Evolutionary conservation across 2,888 invertebrate genomes (phyloP).

Genomic region (Conomelus anceps): DNA sequence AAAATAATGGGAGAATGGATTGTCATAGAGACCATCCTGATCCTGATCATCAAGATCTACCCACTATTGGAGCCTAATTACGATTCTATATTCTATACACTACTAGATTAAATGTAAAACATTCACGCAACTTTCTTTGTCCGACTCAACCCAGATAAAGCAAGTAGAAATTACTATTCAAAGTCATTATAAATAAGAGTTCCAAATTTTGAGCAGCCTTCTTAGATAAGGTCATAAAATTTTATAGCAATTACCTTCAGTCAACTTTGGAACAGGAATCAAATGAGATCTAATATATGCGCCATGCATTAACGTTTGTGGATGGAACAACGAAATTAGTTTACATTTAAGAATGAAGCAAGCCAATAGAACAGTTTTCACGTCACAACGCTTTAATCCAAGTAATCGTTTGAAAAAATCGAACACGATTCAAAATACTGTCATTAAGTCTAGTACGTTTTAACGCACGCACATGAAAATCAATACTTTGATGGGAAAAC

Average conservation of each 20-base stretch:
- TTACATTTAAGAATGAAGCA: not conserved
- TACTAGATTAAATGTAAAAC: not conserved
- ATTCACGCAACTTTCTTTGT: not conserved
- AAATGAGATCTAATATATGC: not conserved
- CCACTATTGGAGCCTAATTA: not conserved
- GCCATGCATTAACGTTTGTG: not conserved
- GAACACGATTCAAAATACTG: too few relatives aligned
- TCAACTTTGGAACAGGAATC: not conserved
- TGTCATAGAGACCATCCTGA: too few relatives aligned
- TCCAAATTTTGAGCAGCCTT: not conserved
- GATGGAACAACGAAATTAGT: not conserved
- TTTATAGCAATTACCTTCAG: not conserved
- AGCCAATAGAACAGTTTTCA: too few relatives aligned
- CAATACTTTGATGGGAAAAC: too few relatives aligned
- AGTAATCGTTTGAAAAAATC: too few relatives aligned
- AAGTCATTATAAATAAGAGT: not conserved
- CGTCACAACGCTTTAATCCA: too few relatives aligned
- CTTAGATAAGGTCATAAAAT: not conserved
- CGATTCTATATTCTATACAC: too few relatives aligned
- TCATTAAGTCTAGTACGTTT: too few relatives aligned
- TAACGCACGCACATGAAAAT: too few relatives aligned
- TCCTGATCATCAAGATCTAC: not conserved
- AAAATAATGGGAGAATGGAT: too few relatives aligned
- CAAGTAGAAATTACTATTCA: not conserved
- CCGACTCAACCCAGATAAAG: not conserved